phyloP scores from a whole-genome alignment of 2,888 invertebrate species.

The Latrodectus hesperus region DNA sequence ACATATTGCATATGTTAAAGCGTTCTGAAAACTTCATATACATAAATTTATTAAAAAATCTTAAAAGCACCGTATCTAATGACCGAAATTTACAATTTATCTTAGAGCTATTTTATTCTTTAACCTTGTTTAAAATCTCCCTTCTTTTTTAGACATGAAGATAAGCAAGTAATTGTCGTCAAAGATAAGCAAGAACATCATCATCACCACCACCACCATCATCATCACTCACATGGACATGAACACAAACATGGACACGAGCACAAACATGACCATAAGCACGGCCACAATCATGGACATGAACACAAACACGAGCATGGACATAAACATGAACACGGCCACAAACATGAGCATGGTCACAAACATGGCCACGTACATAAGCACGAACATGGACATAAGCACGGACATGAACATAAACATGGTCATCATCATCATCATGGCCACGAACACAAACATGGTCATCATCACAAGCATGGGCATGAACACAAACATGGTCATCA shows the following conservation, averaged over 20 bases:
- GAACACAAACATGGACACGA: constrained; percentile 52
- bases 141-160: constrained; percentile 35
- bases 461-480: constrained; percentile 42
- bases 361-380: constrained; percentile 49
- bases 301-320: constrained; percentile 51
- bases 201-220: constrained; percentile 58
- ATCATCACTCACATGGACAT: constrained; percentile 47
- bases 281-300: constrained; percentile 49
- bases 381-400: constrained; percentile 47
- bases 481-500: constrained; percentile 41
- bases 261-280: constrained; percentile 51
- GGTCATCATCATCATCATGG: constrained; percentile 35
- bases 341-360: constrained; percentile 51
- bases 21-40: too few species aligned
- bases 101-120: too few species aligned
- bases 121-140: not conserved
- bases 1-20: too few species aligned
- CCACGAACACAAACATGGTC: constrained; percentile 29
- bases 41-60: too few species aligned
- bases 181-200: constrained; percentile 59
- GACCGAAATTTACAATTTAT: too few species aligned
- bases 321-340: constrained; percentile 54
- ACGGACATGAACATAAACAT: constrained; percentile 45
- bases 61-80: too few species aligned
- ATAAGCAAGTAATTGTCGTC: constrained; percentile 57